Base-by-base conservation (phyloP, 2,113 vertebrate genomes). In the Neodon shergylaensis region DNA sequence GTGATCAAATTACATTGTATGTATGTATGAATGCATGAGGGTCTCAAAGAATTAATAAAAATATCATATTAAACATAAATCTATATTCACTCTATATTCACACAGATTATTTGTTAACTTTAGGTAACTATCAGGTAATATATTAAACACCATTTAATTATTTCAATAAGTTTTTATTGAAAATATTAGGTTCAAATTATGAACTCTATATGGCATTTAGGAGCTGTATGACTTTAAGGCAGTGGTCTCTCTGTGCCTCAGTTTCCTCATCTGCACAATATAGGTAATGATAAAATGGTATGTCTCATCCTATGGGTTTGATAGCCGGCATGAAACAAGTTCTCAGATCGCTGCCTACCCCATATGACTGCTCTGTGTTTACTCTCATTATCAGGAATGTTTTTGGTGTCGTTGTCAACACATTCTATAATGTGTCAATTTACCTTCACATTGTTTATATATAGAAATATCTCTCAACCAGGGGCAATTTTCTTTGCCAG, bases 401-500 rank as follows among this genome's bases (percentile, higher is more conserved):
- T 94, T 97, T 78, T 78, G 65, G 39, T 96, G 90, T 72, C 21
- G 61, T 89, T 88, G 74, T 82, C 86, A 87, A 83, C 65, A 93
- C n/a, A 85, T 92, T 96, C 88, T 81, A 77, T 63, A 72, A 92
- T 16, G 36, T 97, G 39, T 90, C 77, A 72, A 47, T 92, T 88
- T 86, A 44, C n/a, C 61, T 81, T 47, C 72, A 87, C 3, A 54
- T 66, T 77, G 10, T 88, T 90, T 95, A 83, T 63, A 58, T n/a
- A 91, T 13, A 94, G 47, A 63, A 81, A 47, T 47, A 70, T 21
- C 52, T 92, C 47, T 96, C 44, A 73, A 78, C 47, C 3, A 0
- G 4, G 12, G 19, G 17, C 26, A 77, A 96, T 79, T 17, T 95
- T 85, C 5, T 28, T 26, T 61, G 39, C 44, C 0, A 63, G 26